These are phyloP conservation scores for Drosophila anomalata DNA, from an alignment of 2,888 invertebrate genomes.

Conservation along the genomic window DNA sequence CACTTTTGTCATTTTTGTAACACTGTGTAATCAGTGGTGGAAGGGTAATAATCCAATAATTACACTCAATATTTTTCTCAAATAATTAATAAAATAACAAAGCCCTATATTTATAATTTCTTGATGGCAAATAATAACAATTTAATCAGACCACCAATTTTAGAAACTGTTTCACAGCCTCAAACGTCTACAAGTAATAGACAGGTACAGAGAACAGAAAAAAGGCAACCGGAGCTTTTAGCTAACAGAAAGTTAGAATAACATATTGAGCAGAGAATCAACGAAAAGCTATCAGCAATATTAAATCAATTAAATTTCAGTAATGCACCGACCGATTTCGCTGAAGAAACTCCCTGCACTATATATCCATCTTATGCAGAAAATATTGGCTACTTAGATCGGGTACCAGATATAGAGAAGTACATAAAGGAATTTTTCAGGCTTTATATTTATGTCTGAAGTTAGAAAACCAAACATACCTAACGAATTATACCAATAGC, in stretches of 20 bases:
- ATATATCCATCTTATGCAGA: not conserved
- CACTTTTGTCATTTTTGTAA: too few species aligned
- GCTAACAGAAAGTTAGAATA: not conserved
- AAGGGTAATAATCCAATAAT: not conserved
- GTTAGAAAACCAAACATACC: not conserved
- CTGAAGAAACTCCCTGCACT: not conserved
- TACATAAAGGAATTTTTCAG: not conserved
- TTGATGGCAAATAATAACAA: constrained; percentile 2
- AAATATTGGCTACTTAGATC: not conserved
- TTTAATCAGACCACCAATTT: not conserved
- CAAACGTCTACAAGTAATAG: not conserved
- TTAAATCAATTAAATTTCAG: not conserved
- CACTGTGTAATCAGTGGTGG: not conserved
- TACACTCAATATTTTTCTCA: not conserved
- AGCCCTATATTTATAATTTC: not conserved
- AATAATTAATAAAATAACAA: not conserved
- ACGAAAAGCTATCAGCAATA: not conserved
- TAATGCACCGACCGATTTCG: not conserved
- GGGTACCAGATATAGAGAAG: not conserved
- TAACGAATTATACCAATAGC: not conserved
- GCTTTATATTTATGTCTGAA: not conserved
- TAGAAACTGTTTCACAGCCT: not conserved
- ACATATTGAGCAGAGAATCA: not conserved
- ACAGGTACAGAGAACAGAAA: not conserved
- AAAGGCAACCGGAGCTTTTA: not conserved